Base-by-base conservation (phyloP, 2,888 invertebrate species). In the Oeneis ivallda region DNA sequence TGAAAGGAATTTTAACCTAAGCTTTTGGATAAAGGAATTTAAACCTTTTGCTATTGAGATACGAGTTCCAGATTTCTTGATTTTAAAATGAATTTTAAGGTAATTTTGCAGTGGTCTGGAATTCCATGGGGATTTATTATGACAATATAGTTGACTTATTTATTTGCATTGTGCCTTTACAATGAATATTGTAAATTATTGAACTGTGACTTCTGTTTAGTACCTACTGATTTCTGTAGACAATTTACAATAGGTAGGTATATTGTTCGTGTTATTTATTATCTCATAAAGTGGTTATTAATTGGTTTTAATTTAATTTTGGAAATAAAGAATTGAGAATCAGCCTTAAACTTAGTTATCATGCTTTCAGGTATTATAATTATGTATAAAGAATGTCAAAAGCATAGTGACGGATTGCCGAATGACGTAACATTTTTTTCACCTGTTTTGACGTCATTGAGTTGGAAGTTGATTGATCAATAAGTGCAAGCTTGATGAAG, bases 61-160 rank as follows among this genome's bases (percentile, higher is more conserved):
- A 79, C 72, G 66, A 69, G 15, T 47, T 54, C 7, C 1, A 7
- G 10, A 50, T 13, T 39, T 59, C 43, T 62, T 64, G 50, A 64
- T 64, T 68, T 67, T 74, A 64, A 15, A 26, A 50, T 47, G 56
- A 19, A 50, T 62, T 58, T 37, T 8, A 49, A 49, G 56, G 59
- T 59, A 70, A 68, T 70, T 67, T 62, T 66, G 62, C 64, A 64
- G 68, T 64, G 66, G 71, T 70, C 26, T 69, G 67, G 71, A 70
- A 74, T 73, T 70, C 68, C 73, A 70, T 72, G 71, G 73, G 71
- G 65, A 70, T 62, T 67, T 71, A 71, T 67, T 67, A 58, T 67
- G 54, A 71, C 69, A 71, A 71, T 71, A 56, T 65, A 53, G 60
- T 15, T 57, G 53, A 53, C 62, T 67, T n/a, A n/a, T n/a, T 57